phyloP scores from a whole-genome alignment of 2,797 vertebrate species.

The Syngnathus acus region DNA sequence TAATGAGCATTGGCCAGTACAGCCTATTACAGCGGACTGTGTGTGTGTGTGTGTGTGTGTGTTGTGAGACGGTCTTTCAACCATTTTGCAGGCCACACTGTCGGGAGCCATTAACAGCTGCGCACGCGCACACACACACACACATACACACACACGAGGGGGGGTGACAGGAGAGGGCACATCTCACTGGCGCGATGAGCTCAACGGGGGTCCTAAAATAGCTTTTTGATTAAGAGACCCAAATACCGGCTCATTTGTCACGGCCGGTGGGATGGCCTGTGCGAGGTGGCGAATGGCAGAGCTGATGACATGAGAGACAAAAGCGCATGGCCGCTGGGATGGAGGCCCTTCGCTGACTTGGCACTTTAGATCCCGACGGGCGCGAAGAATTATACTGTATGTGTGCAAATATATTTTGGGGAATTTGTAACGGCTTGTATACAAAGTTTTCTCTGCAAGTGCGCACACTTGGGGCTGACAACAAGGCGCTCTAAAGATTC shows the following conservation, averaged over 20 bases:
- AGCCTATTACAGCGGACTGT: conserved; percentile 9
- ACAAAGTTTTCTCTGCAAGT: background rate
- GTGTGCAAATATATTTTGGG: background rate
- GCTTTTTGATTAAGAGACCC: conserved; percentile 66
- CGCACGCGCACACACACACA: conserved; percentile 24
- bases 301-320: conserved; percentile 1
- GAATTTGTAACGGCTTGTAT: background rate
- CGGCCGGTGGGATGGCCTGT: conserved; percentile 23
- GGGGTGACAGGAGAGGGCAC: conserved; percentile 43
- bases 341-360: background rate
- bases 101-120: conserved; percentile 41
- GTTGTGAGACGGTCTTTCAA: background rate
- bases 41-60: background rate
- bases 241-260: conserved; percentile 66
- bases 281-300: conserved; percentile 1
- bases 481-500: background rate
- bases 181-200: conserved; percentile 45
- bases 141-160: conserved; percentile 14
- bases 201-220: conserved; percentile 58
- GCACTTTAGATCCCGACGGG: background rate
- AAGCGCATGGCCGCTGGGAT: background rate
- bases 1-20: conserved; percentile 41
- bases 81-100: conserved; percentile 17
- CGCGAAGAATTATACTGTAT: background rate
- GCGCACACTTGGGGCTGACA: background rate